Base-by-base conservation (phyloP, 2,797 vertebrate species). In the Siniperca obscura region DNA sequence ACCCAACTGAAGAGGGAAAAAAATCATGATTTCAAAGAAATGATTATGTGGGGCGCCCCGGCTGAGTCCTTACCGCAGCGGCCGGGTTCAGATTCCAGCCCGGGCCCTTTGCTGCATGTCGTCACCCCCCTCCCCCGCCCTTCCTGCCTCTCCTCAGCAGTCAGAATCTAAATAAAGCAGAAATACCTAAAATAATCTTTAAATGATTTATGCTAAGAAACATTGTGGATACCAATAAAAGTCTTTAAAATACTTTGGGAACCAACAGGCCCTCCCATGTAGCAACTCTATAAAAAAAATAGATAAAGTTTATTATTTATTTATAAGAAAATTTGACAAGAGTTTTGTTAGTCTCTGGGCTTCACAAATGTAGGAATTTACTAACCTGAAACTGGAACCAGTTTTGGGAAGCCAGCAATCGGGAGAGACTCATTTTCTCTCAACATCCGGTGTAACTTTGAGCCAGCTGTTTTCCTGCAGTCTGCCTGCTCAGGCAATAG, bases 401-500 rank as follows among this genome's bases (percentile, higher is more conserved):
- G 27, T 7, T 65, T 59, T 52, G 3, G 13, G 12, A 70, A 34
- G 40, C 9, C 7, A 53, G 17, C 21, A 67, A 14, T 71, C 38
- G 3, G n/a, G 21, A 70, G 30, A 73, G 19, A 5, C 34, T 62
- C n/a, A 21, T 50, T 55, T 66, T 56, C 61, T 17, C 17, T 48
- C 14, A 50, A 62, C 64, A 75, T 78, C 76, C 38, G 5, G 61
- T 25, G 9, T 25, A 42, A 55, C 22, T 64, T 19, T 16, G 44
- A 65, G 61, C 48, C 65, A 52, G 8, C 14, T 17, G 44, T 44
- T 50, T 22, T n/a, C 22, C 40, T 65, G 25, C 46, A 5, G 34
- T 34, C n/a, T 55, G 17, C n/a, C 30, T 14, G 42, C 68, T 69
- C 70, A 42, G 52, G 44, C 74, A 62, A 34, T 25, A 62, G 57